Evolutionary conservation across 2,113 vertebrate genomes (phyloP).

Genomic region (Rutilus rutilus): DNA sequence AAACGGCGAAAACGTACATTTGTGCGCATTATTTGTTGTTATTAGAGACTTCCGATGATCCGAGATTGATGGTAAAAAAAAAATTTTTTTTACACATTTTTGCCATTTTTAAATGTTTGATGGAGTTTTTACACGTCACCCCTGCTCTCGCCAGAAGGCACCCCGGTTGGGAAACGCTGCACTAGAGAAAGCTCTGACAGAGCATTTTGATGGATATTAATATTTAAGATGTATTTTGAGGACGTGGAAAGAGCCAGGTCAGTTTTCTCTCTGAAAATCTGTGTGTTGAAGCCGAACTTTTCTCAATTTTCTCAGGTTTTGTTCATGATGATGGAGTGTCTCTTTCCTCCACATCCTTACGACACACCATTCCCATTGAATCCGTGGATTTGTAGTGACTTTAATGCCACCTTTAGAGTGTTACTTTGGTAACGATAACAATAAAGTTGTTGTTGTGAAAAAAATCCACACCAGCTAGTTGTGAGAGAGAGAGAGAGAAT

Average conservation of each 20-base stretch:
- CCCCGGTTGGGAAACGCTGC: too few relatives aligned
- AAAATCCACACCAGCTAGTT: too few relatives aligned
- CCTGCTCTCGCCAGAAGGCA: too few relatives aligned
- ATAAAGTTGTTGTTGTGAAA: too few relatives aligned
- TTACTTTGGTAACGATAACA: background rate
- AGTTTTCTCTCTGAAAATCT: background rate
- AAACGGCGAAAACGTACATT: too few relatives aligned
- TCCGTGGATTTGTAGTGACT: background rate
- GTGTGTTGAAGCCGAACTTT: background rate
- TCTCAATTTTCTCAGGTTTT: background rate
- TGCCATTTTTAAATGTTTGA: too few relatives aligned
- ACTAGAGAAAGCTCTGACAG: background rate
- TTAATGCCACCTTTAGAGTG: background rate
- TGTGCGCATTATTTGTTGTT: too few relatives aligned
- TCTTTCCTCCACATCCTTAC: background rate
- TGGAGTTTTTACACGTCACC: too few relatives aligned
- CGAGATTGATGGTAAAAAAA: too few relatives aligned
- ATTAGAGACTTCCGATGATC: too few relatives aligned
- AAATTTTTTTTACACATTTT: too few relatives aligned
- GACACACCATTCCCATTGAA: background rate
- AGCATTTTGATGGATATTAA: background rate
- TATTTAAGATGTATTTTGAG: background rate
- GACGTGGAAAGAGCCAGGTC: background rate
- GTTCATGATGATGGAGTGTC: background rate
- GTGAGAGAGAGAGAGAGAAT: too few relatives aligned